A percentile compares a stretch with the other conserved stretches of the same genome.
Conservation (phyloP, 2,113 vertebrate species). For the Galeopterus variegatus region DNA sequence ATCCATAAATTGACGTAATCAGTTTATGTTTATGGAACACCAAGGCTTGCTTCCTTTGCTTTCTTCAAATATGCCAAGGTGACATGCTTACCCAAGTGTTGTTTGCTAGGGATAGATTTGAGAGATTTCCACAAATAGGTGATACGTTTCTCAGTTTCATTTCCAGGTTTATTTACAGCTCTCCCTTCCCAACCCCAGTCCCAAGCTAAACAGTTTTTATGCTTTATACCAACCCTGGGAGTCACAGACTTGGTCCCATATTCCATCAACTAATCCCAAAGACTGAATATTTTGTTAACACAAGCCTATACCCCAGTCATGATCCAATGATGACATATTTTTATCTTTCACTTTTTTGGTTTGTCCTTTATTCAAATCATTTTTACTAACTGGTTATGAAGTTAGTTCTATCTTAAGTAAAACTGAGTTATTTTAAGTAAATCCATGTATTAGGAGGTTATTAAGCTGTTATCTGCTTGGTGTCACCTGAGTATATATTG, state of each 20-base stretch:
- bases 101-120: constrained; percentile 5
- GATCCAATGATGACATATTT: not conserved
- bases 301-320: not conserved
- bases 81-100: not conserved
- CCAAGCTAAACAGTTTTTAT: not conserved
- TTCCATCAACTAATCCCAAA: not conserved
- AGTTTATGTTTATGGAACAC: not conserved
- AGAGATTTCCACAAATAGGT: not conserved
- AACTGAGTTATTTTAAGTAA: constrained; percentile 2
- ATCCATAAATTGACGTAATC: not conserved
- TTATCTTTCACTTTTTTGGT: not conserved
- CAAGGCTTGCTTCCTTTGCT: not conserved
- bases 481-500: not conserved
- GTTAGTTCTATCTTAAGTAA: not conserved
- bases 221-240: not conserved
- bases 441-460: not conserved
- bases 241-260: not conserved
- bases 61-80: not conserved
- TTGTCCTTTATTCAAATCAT: not conserved
- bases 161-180: constrained; percentile 50
- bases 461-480: not conserved
- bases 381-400: constrained; percentile 24
- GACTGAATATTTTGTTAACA: constrained; percentile 13
- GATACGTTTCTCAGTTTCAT: not conserved
- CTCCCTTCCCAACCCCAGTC: not conserved